A percentile compares a stretch with the other conserved stretches of the same genome.
phyloP scores from a whole-genome alignment of 2,113 vertebrate species.

The Madoqua kirkii region DNA sequence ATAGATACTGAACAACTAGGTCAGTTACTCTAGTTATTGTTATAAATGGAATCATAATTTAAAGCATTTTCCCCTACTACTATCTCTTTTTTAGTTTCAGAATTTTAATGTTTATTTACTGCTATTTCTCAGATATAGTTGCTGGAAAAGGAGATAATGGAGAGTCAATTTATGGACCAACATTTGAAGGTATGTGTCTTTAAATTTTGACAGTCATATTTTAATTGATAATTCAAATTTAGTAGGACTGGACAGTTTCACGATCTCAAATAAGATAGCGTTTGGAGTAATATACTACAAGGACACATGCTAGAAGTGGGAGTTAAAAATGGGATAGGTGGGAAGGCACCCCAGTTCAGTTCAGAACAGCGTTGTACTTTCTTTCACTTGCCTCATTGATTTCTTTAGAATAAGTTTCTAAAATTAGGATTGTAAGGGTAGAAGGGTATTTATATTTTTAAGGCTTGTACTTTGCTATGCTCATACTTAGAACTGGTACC shows the following conservation, averaged over 20 bases:
- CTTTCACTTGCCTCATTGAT: background rate
- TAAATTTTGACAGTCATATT: background rate
- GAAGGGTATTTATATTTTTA: background rate
- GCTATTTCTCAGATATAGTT: slow-evolving; percentile 83
- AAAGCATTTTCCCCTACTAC: background rate
- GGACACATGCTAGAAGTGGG: background rate
- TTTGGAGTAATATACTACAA: background rate
- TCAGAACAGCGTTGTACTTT: background rate
- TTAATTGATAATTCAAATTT: slow-evolving; percentile 21
- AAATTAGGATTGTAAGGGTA: background rate
- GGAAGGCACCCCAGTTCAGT: background rate
- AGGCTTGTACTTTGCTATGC: background rate
- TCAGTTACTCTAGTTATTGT: background rate
- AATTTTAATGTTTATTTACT: slow-evolving; percentile 28
- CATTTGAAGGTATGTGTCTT: slow-evolving; percentile 68
- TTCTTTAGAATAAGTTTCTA: background rate
- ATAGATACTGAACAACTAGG: background rate
- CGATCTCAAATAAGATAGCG: background rate
- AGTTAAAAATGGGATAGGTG: background rate
- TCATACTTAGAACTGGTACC: background rate
- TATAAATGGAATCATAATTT: background rate
- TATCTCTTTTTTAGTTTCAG: background rate
- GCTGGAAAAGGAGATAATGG: slow-evolving; percentile 83
- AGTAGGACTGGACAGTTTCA: background rate
- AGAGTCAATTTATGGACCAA: slow-evolving; percentile 88